A percentile compares a stretch with the other conserved stretches of the same genome.
Evolutionary conservation across 2,113 vertebrate genomes (phyloP).

Genomic region (Hemiprocne comata): DNA sequence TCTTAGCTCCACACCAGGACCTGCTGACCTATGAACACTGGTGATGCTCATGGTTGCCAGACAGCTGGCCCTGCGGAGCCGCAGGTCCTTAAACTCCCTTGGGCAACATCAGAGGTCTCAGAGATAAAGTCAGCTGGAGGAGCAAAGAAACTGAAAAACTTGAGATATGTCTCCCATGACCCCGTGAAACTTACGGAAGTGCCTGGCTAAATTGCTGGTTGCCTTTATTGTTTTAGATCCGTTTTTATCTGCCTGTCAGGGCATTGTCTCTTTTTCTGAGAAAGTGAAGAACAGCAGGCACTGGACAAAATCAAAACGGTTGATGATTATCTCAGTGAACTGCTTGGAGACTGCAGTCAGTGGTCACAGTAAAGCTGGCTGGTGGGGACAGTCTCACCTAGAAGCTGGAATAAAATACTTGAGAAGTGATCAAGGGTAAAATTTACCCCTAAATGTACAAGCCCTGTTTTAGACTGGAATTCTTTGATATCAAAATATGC

Average conservation of each 20-base stretch:
- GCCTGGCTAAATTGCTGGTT: conserved; percentile 6
- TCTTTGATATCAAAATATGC: neutral
- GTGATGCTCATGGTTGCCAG: neutral
- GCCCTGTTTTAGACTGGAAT: neutral
- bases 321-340: neutral
- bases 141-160: conserved; percentile 2
- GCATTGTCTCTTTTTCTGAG: neutral
- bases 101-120: neutral
- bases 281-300: neutral
- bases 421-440: neutral
- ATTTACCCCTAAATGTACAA: neutral
- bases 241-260: neutral
- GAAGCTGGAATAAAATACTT: neutral
- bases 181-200: neutral
- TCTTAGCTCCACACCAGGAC: neutral
- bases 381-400: neutral
- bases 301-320: neutral
- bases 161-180: neutral
- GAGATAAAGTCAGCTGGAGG: neutral
- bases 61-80: neutral
- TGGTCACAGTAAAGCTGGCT: neutral
- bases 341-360: neutral
- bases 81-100: neutral
- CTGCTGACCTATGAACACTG: neutral
- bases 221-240: neutral